Base-by-base conservation (phyloP, 2,888 invertebrate species). In the Phaedon cochleariae region DNA sequence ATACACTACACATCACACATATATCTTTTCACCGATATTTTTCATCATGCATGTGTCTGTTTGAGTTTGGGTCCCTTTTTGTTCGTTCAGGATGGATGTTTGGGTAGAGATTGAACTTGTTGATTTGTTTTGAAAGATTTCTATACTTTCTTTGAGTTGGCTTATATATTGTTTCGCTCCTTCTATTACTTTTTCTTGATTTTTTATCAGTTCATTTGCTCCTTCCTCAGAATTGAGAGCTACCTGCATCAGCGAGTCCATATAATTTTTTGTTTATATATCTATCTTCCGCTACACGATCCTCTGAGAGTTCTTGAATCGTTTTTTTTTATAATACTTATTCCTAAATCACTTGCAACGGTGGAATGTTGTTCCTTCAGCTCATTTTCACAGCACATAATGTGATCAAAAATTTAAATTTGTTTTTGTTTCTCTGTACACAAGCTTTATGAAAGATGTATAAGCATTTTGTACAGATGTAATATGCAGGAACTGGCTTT, bases 201-300 rank as follows among this genome's bases (percentile, higher is more conserved):
- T 31, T 63, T 12, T 22, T 18, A 26, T 22, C 46, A 34, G 10
- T 60, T 46, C 55, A 22, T 53, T 53, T 31, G 34, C 53, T 53
- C 21, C 53, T 17, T 53, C 37, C 15, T 53, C 34, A 20, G 53
- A 53, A 12, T 31, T 53, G 17, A 53, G 31, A 34, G 53, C 53
- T 29, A 34, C 53, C 53, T 53, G n/a, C 20, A 34, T 53, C 7
- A 53, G 18, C 15, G 34, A 34, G 22, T 31, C 17, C 53, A 53
- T 20, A 34, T 34, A 20, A 31, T 34, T 53, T 53, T 53, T 53
- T 53, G 53, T 53, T 53, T 2, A 53, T 53, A 34, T 53, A 21
- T 31, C 53, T 53, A 31, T 53, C 53, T 20, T 53, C 34, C 34
- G 53, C 53, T 53, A 20, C 34, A 53, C 34, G 53, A 29, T 53